Base-by-base conservation (phyloP, 1,140 invertebrate genomes). In the Anagrus nilaparvatae region DNA sequence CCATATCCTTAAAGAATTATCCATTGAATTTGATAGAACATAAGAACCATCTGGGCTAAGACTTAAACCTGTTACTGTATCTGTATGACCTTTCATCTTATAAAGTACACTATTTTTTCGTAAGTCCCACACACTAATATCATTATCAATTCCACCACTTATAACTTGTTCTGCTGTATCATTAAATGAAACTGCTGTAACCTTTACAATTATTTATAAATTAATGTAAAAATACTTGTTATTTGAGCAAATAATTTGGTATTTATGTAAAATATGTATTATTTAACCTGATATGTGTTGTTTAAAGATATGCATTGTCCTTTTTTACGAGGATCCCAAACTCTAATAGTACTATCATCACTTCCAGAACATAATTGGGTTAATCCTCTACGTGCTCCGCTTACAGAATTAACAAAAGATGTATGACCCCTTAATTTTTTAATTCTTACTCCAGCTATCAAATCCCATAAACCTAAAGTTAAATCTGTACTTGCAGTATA, bases 121-220 rank as follows among this genome's bases (percentile, higher is more conserved):
- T 16, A 97, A 71, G 67, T 99, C 97, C 95, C 95, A 99, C 2
- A 97, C 86, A 76, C 98, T 98, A 5, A 99, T 79, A 43, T 95
- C 86, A 69, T 99, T 99, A 63, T 99, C 97, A 34, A 99, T 89
- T 4, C 97, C 96, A 27, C 84, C 92, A 32, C 84, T 83, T 20
- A 82, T 78, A 2, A 87, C 72, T 68, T 95, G 90, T 59, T 99
- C 94, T 0, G 90, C 80, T 7, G 90, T 96, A 55, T 98, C 95
- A 62, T 92, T 96, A 61, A 99, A 99, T 8, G 87, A 78, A 1
- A 97, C 88, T 1, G 92, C 74, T 19, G 92, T 92, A 1, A 97
- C 82, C 67, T 60, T 29, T 10, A 25, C 20, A 5, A 19, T 27
- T 37, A 21, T 37, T 40, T 13, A 23, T 28, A 28, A 36, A 19